Evolutionary conservation across 1,140 invertebrate genomes (phyloP).

Genomic region (Bombus ignitus): DNA sequence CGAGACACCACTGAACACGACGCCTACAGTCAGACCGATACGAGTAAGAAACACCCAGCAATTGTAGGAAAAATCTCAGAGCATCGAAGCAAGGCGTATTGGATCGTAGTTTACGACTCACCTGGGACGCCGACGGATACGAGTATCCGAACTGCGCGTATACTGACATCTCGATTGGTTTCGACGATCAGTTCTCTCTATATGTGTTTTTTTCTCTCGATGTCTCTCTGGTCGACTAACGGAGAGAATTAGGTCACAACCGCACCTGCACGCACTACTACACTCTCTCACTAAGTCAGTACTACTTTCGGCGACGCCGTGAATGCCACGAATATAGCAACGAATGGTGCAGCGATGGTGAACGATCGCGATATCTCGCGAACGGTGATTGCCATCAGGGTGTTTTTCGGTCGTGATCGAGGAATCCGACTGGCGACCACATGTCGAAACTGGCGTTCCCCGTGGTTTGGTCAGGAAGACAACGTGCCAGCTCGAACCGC

Average conservation of each 20-base stretch:
- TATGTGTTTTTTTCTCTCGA: background rate
- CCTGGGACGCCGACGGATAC: constrained; percentile 91
- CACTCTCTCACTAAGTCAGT: constrained; percentile 60
- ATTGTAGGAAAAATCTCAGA: background rate
- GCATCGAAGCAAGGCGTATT: background rate
- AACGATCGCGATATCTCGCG: constrained; percentile 24
- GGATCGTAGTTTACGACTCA: constrained; percentile 76
- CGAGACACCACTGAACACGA: background rate
- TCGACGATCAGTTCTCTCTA: constrained; percentile 15
- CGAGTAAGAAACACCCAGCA: background rate
- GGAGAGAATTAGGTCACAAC: constrained; percentile 54
- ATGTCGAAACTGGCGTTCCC: constrained; percentile 18
- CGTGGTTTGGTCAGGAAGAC: background rate
- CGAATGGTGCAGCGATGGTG: constrained; percentile 2
- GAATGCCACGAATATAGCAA: background rate
- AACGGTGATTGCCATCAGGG: constrained; percentile 61
- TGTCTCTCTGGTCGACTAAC: constrained; percentile 17
- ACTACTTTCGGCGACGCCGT: constrained; percentile 11
- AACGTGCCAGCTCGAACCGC: constrained; percentile 1
- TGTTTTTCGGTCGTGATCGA: constrained; percentile 34
- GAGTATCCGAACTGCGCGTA: constrained; percentile 93
- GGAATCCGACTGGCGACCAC: constrained; percentile 28
- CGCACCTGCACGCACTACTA: constrained; percentile 65
- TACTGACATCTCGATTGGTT: constrained; percentile 85
- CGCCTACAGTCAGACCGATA: background rate